Evolutionary conservation across 1,140 invertebrate genomes (phyloP), one percentile per base, ranked within the genome.

Genomic region (Drosophila dunni): DNA sequence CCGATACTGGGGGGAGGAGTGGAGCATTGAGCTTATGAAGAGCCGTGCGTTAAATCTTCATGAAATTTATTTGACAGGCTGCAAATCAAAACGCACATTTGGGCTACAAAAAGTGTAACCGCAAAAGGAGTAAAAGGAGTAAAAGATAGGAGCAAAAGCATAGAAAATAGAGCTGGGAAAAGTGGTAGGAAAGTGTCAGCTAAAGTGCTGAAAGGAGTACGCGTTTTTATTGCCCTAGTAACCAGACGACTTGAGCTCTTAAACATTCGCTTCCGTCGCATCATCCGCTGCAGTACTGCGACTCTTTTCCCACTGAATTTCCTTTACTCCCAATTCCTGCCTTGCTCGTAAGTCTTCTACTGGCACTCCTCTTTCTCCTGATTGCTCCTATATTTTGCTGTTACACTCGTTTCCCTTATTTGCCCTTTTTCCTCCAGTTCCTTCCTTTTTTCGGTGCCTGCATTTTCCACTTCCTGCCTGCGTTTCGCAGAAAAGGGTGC

Each of bases 21-120:
- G 33, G 29, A 29, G 36, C 10, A 38, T 60, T 62, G 15, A 36
- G 58, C 51, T 64, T 17, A 67, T 75, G 71, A 84, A 84, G 81
- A 73, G 71, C 50, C 51, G 62, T 57, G 81, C 79, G 77, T 77
- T 80, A 84, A 84, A 74, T 84, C 77, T 73, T 81, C 78, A 66
- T 78, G 75, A 78, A 78, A 75, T 29, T 29, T 72, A 84, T 78
- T 81, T 71, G 81, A 71, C 80, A 71, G 63, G 29, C 42, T 58
- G 46, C 54, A 58, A 50, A 34, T 15, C 15, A 38, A 9, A 48
- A 48, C 10, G 20, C 46, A 44, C 40, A 44, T 6, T 6, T n/a
- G 40, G 40, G 40, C 1, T 10, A 13, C 11, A 38, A 38, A 10
- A 10, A 38, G 34, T 7, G 34, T 8, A 36, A n/a, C 1, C 42